Evolutionary conservation across 2,113 vertebrate genomes (phyloP), one percentile per base, ranked within the genome.

Genomic region (Nanorana parkeri): DNA sequence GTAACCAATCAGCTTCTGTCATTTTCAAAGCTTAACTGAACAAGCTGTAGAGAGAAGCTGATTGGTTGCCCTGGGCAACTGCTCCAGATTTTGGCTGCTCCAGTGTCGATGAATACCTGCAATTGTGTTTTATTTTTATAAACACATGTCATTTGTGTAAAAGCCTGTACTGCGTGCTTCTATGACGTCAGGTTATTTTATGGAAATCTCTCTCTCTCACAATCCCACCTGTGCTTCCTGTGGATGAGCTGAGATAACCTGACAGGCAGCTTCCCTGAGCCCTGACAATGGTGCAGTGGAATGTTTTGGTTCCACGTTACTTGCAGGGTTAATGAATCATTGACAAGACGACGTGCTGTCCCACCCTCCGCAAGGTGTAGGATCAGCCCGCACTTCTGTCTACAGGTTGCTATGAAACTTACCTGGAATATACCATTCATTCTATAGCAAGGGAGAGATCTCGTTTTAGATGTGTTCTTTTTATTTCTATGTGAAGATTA

Each of bases 381-480:
- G 78, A 77, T 76, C 58, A 58, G 28, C 36, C 29, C 4, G 21
- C 66, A 51, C 84, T 88, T 86, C 87, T 83, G 76, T 84, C 55
- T 81, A 67, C 68, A 58, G 91, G 41, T 93, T 89, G 86, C 92
- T 83, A 88, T 87, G 88, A 89, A 85, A 84, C 85, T 84, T 78
- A 4, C 19, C 17, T 21, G 92, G 93, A 87, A 87, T 82, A 84
- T 93, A 90, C 96, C 95, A 93, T 87, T 86, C 28, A 2, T 66
- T 21, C 0, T 0, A 24, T 28, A 83, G 54, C n/a, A 28, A 10
- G 80, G 80, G 78, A 51, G 5, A 19, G 29, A n/a, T 75, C 19
- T 24, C 36, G 3, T 1, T 47, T 47, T 15, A 23, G 56, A 24
- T 21, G 4, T 10, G 10, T 28, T 8, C 3, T 19, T 47, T 58